A percentile compares a stretch with the other conserved stretches of the same genome.
Evolutionary conservation across 2,888 invertebrate species (phyloP).

Genomic region (Criorhina ranunculi): DNA sequence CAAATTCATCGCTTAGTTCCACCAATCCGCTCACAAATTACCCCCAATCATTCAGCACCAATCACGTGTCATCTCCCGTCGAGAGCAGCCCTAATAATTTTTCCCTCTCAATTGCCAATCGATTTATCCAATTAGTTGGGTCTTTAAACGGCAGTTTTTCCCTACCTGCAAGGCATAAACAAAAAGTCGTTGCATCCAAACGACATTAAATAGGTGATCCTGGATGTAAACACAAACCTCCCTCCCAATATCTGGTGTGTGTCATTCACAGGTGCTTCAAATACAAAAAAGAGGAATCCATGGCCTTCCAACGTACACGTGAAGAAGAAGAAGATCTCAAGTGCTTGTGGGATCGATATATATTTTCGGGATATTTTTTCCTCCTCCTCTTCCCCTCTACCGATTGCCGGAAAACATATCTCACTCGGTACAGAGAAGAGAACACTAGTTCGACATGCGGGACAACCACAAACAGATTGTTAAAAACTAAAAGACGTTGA

Average conservation of each 20-base stretch:
- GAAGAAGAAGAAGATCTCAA: slow-evolving; percentile 61
- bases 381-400: not conserved
- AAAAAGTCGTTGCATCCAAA: slow-evolving; percentile 44
- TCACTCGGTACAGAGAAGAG: slow-evolving; percentile 56
- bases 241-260: slow-evolving; percentile 66
- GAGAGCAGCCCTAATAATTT: slow-evolving; percentile 61
- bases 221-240: slow-evolving; percentile 53
- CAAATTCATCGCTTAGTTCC: slow-evolving; percentile 28
- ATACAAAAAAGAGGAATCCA: slow-evolving; percentile 52
- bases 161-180: slow-evolving; percentile 53
- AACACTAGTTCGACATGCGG: slow-evolving; percentile 51
- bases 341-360: slow-evolving; percentile 61
- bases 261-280: slow-evolving; percentile 76
- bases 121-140: slow-evolving; percentile 67
- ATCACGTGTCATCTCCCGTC: slow-evolving; percentile 72
- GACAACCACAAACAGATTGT: slow-evolving; percentile 74
- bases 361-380: slow-evolving; percentile 52
- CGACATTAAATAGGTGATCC: slow-evolving; percentile 66
- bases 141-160: slow-evolving; percentile 55
- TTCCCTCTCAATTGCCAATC: slow-evolving; percentile 56
- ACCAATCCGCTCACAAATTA: slow-evolving; percentile 55
- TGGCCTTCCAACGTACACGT: slow-evolving; percentile 54
- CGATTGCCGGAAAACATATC: slow-evolving; percentile 67
- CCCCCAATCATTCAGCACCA: slow-evolving; percentile 66
- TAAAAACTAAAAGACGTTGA: slow-evolving; percentile 52